Base-by-base conservation (phyloP, 2,888 invertebrate species). In the Ornithoptera alexandrae region DNA sequence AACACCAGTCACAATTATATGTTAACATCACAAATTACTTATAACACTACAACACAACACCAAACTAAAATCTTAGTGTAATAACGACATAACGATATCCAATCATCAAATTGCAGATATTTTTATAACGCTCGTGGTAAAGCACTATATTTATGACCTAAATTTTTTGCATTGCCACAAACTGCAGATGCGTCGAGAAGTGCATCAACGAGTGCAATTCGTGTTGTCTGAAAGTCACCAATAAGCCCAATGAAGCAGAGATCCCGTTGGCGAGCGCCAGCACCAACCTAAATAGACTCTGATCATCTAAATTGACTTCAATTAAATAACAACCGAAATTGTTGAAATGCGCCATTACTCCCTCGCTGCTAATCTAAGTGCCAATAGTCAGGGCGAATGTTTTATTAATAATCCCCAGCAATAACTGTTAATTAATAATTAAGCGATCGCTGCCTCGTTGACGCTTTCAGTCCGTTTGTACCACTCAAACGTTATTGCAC, bases 241-340 rank as follows among this genome's bases (percentile, higher is more conserved):
- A 92, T 92, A 89, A 92, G 88, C 91, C 92, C 92, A 92, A 92
- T 92, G 92, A 92, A 91, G 92, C 88, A 89, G 92, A 89, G 90
- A 90, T 90, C 92, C 91, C 92, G 88, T 84, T 89, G 90, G 85
- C 91, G 90, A 89, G 87, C 86, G 89, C 90, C 92, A 91, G 91
- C 91, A 91, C 90, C 92, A 92, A 91, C 92, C 92, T 92, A 92
- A 92, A 92, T 92, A 92, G 92, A 92, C 91, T 92, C 92, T 92
- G 92, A 92, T 92, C 92, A 92, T 92, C 92, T 92, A 92, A 92
- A 92, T 92, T 92, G 92, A 92, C 92, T 92, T 92, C 92, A 92
- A 92, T 92, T 92, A 92, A 92, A 92, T 92, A 92, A 92, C 92
- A 92, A 92, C 92, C 92, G 92, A 92, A 92, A 92, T 92, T 92